These are phyloP conservation scores for Aldabrachelys gigantea DNA, from an alignment of 2,113 vertebrate genomes.

Conservation along the genomic window DNA sequence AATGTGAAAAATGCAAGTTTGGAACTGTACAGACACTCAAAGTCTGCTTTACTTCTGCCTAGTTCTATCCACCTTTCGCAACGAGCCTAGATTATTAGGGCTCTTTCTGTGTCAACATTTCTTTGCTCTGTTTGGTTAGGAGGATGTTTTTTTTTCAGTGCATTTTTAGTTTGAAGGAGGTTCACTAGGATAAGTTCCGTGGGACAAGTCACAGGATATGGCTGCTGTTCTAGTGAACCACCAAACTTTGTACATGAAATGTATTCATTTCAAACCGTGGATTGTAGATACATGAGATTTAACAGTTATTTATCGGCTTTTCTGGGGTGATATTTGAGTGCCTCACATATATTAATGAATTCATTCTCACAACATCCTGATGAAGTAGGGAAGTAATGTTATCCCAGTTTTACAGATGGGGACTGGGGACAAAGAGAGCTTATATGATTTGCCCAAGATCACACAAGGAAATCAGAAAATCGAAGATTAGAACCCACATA, in stretches of 20 bases:
- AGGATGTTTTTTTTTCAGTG: background rate
- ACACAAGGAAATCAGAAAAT: background rate
- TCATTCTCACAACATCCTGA: background rate
- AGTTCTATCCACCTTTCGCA: background rate
- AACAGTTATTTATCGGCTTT: background rate
- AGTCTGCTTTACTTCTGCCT: background rate
- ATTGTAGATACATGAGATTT: background rate
- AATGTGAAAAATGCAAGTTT: background rate
- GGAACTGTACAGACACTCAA: background rate
- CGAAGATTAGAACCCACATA: background rate
- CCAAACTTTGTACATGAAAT: background rate
- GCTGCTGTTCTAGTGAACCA: background rate
- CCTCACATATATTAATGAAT: background rate
- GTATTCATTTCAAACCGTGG: background rate
- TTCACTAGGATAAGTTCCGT: background rate
- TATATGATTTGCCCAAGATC: background rate
- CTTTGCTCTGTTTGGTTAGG: background rate
- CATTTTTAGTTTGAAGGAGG: background rate
- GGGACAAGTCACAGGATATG: background rate
- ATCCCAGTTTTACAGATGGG: background rate
- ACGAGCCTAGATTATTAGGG: background rate
- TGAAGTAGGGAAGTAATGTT: background rate
- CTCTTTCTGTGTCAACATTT: background rate
- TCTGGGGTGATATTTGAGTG: background rate
- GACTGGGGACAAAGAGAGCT: background rate